Base-by-base conservation (phyloP, 2,113 vertebrate species). In the Vulpes ferrilata region DNA sequence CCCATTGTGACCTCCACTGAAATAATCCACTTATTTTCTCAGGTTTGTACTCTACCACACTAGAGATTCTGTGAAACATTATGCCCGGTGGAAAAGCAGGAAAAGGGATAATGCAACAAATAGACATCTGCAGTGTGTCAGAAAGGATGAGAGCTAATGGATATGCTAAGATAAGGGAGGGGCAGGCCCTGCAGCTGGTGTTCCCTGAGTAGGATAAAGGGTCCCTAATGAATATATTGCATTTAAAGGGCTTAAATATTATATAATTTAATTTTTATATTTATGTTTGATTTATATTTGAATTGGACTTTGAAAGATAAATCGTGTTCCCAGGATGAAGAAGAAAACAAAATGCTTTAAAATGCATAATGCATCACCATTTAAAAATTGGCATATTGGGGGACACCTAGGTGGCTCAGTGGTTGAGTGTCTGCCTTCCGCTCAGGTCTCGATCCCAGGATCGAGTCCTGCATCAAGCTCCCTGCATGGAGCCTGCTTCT, bases 221-320 rank as follows among this genome's bases (percentile, higher is more conserved):
- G 4, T 64, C 59, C 85, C 0, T 80, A 85, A 48, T 9, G 32
- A 27, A n/a, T 4, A 22, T 7, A 32, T 1, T 23, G 11, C 6
- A 13, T 55, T 38, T 35, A 43, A 80, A 65, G 22, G 32, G 22
- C 32, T 76, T 15, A 32, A 2, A 53, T 51, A 51, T 10, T 51
- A 25, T 30, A 78, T 78, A 30, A 78, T 78, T 48, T 51, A 78
- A 51, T 78, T 27, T 78, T 15, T 17, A 25, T 78, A 78, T 30
- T 51, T 30, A 30, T 7, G 51, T 78, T 62, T 9, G 82, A 32
- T 11, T 57, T 89, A 20, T 62, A 35, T 43, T 93, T 86, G 35
- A 82, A 60, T 27, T 82, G 16, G 15, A 67, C 32, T 55, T 94
- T 82, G 13, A 55, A 97, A 19, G 13, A n/a, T 67, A 60, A 81